Evolutionary conservation across 2,888 invertebrate genomes (phyloP).

Genomic region (Pterostichus niger): DNA sequence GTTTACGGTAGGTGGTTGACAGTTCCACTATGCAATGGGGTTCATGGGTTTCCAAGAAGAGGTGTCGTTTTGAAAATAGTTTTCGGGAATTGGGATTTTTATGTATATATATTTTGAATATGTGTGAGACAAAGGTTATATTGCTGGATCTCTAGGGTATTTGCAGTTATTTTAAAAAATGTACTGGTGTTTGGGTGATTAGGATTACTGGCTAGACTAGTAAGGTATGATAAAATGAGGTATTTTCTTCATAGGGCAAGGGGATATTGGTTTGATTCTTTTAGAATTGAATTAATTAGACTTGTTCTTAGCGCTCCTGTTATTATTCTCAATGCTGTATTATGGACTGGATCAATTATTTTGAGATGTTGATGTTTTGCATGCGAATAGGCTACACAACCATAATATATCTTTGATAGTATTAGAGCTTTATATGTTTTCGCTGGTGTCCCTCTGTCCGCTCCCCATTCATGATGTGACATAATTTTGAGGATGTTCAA

Average conservation of each 20-base stretch:
- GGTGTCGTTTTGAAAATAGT: neutral
- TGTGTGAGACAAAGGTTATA: neutral
- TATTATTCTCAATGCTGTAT: constrained; percentile 3
- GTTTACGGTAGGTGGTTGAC: neutral
- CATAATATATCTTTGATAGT: neutral
- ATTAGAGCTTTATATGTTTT: constrained; percentile 14
- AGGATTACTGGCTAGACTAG: neutral
- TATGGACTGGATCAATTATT: constrained; percentile 5
- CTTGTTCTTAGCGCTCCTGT: constrained; percentile 38
- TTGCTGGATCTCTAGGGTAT: neutral
- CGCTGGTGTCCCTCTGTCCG: neutral
- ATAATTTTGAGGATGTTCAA: constrained; percentile 21
- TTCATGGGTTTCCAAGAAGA: neutral
- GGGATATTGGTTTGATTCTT: neutral
- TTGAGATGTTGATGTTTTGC: neutral
- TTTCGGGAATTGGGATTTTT: neutral
- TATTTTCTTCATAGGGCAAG: neutral
- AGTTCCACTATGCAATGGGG: neutral
- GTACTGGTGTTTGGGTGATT: constrained; percentile 17
- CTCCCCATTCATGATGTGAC: constrained; percentile 25
- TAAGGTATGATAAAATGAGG: neutral
- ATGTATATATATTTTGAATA: neutral
- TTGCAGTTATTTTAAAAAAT: neutral
- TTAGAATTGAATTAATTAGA: constrained; percentile 2
- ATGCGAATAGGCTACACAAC: constrained; percentile 3